phyloP scores from a whole-genome alignment of 2,888 invertebrate species.

The Flabesymbios commensalis region DNA sequence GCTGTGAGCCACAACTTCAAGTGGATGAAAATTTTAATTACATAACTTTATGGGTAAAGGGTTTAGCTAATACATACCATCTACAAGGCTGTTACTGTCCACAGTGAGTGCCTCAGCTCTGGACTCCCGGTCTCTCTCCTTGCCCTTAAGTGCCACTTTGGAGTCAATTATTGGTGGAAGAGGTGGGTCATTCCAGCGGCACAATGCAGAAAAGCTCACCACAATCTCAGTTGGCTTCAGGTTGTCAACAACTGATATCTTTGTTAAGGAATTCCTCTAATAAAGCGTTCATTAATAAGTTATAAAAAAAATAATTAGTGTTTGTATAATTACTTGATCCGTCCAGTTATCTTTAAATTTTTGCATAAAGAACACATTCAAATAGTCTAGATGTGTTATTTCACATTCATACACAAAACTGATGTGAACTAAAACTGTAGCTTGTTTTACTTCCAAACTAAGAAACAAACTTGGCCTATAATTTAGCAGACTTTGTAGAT shows the following conservation, averaged over 20 bases:
- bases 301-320: too few species aligned
- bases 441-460: background rate
- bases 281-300: background rate
- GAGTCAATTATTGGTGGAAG: constrained; percentile 44
- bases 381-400: background rate
- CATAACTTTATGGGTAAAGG: too few species aligned
- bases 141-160: constrained; percentile 41
- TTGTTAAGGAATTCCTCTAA: constrained; percentile 18
- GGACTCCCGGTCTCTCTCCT: constrained; percentile 35
- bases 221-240: constrained; percentile 59
- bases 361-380: background rate
- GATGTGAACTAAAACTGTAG: background rate
- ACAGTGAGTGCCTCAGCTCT: constrained; percentile 49
- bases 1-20: too few species aligned
- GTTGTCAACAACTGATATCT: constrained; percentile 56
- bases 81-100: constrained; percentile 46
- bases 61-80: constrained; percentile 39
- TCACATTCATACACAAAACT: background rate
- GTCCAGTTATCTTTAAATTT: background rate
- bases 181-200: constrained; percentile 57
- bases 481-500: too few species aligned
- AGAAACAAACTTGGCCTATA: too few species aligned
- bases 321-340: background rate
- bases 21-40: too few species aligned
- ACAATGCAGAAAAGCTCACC: constrained; percentile 54